Base-by-base conservation (phyloP, 2,888 invertebrate genomes). In the Unio pictorum region DNA sequence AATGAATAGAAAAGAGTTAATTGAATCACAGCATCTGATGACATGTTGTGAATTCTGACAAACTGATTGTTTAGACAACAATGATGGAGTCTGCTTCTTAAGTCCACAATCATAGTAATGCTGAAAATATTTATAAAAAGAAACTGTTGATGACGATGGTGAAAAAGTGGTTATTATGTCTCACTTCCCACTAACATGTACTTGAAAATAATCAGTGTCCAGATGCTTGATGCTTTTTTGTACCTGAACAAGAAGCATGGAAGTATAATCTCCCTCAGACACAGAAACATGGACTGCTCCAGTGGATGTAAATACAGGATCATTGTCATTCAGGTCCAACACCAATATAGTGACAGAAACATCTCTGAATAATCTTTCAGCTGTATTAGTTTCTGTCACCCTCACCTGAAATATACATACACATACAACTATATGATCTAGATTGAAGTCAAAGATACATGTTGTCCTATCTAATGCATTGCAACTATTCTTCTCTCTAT, bases 301-400 rank as follows among this genome's bases (percentile, higher is more conserved):
- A 3, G 63, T 57, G 4, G 77, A 67, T 8, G 73, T 70, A 67
- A 87, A 87, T 5, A 60, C 64, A 5, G 87, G 86, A 17, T 69
- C 55, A 67, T 86, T 84, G 76, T 87, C 86, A 74, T 87, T 87
- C 18, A 74, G 69, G 69, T 87, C 87, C 55, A 76, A 62, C 7
- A 87, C 78, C 20, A 62, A 73, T 6, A 87, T 78, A 11, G 74
- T 80, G 54, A 87, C 58, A 8, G 69, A 64, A 0, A 73, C 67
- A 8, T 66, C 58, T 56, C 65, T 69, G 23, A 78, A 75, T 60
- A 75, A 72, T 18, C 75, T 75, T 28, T 67, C 68, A 11, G 75
- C 55, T 4, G 80, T 72, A 45, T 72, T 70, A 11, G 66, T 57
- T 67, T 87, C 86, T n/a, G 80, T 81, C 15, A 81, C 87, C 34